Base-by-base conservation (phyloP, 2,113 vertebrate species). In the Myotis yumanensis region DNA sequence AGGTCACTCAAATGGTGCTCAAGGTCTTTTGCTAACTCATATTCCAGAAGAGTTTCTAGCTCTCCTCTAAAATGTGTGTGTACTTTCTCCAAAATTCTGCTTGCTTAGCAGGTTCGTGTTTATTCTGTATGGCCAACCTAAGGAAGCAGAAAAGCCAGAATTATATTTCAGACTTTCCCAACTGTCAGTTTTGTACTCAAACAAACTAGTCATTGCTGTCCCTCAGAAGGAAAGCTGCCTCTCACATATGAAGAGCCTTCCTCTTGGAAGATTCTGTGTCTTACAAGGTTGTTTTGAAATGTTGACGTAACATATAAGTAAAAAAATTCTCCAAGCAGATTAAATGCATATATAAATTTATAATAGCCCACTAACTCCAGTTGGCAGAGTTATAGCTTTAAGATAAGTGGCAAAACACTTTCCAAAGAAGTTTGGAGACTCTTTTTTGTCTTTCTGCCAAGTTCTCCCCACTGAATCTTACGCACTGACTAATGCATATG, bases 261-360 rank as follows among this genome's bases (percentile, higher is more conserved):
- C 37, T 93, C 91, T 94, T 96, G 96, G 93, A 97, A 91, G 94
- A 90, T 88, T 96, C 87, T 87, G 83, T 87, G 51, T 97, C 97
- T 96, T 93, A 95, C 97, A 97, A 96, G 86, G 87, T 96, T 97
- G 97, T 97, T 97, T 97, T 97, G 97, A 97, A 97, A 97, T 97
- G 97, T 97, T 97, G 97, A 97, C 94, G 96, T 84, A 93, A 89
- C 79, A 97, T 97, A 97, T 96, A 96, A 97, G 96, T 96, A 93
- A 97, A 97, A 97, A 96, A 86, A 96, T 73, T 86, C 92, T 96
- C 91, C 82, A 92, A 93, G 95, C 96, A 97, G 96, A 97, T 97
- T 96, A 97, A 97, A 97, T 89, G 96, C 96, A 97, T 97, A 97
- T 97, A 97, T 97, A 97, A 97, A 97, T 97, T 93, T 97, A 96